A percentile compares a stretch with the other conserved stretches of the same genome.
These are phyloP conservation scores for Drosophila sproati DNA, from an alignment of 1,140 invertebrate genomes.

Conservation along the genomic window DNA sequence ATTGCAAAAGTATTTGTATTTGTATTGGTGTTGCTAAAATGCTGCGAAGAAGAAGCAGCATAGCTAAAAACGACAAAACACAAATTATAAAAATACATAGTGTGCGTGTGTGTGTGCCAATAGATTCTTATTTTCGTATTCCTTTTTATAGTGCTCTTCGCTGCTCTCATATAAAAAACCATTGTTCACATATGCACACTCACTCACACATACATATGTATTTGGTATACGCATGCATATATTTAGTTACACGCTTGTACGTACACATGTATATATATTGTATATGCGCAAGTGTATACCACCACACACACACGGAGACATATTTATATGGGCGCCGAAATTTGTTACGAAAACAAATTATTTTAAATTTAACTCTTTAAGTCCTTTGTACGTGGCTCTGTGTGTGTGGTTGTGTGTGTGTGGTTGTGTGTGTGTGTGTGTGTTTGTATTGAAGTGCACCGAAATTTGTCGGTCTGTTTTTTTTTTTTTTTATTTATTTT, in stretches of 20 bases:
- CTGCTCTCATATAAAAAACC: not conserved
- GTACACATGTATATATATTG: constrained; percentile 6
- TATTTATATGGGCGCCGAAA: not conserved
- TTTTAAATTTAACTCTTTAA: not conserved
- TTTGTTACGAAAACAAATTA: constrained; percentile 2
- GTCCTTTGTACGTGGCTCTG: too few relatives aligned
- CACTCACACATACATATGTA: not conserved
- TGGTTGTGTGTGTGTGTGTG: not conserved
- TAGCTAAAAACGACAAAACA: constrained; percentile 10
- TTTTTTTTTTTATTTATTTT: too few relatives aligned
- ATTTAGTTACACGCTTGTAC: not conserved
- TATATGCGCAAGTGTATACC: not conserved
- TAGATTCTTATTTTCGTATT: constrained; percentile 7
- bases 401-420: not conserved
- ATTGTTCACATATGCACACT: too few relatives aligned
- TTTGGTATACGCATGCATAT: not conserved
- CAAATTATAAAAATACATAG: constrained; percentile 7
- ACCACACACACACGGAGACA: too few relatives aligned
- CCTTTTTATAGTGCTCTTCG: not conserved
- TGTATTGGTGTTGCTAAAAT: not conserved
- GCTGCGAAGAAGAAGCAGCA: not conserved
- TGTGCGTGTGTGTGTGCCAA: not conserved
- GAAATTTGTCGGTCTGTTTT: too few relatives aligned
- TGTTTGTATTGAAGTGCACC: too few relatives aligned
- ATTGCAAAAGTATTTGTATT: constrained; percentile 16